Evolutionary conservation across 30 jellyfish, hydroid and myxozoan genomes (phyloP).

Genomic region (Haliclystus octoradiatus): DNA sequence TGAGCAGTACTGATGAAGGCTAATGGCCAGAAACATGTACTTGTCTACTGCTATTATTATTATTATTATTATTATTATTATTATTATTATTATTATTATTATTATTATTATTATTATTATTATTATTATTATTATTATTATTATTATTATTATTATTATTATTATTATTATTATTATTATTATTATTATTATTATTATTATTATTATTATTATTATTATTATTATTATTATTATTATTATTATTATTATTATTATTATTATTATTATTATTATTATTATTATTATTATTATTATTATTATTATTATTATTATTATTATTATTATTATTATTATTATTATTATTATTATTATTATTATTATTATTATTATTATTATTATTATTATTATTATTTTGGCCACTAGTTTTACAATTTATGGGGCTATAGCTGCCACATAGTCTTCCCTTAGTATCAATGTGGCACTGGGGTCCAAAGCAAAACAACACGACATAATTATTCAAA

Average conservation of each 20-base stretch:
- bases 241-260: background rate
- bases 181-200: background rate
- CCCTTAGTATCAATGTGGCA: too few species aligned
- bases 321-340: background rate
- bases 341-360: background rate
- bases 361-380: background rate
- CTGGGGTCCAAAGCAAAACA: too few species aligned
- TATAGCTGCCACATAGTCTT: too few species aligned
- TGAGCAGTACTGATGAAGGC: too few species aligned
- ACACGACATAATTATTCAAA: too few species aligned
- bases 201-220: background rate
- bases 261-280: background rate
- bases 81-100: too few species aligned
- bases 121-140: background rate
- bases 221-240: background rate
- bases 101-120: background rate
- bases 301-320: background rate
- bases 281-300: background rate
- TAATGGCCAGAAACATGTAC: too few species aligned
- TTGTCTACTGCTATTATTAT: too few species aligned
- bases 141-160: background rate
- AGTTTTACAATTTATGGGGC: background rate
- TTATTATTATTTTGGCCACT: conserved; percentile 1
- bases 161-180: background rate
- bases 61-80: background rate